phyloP scores from a whole-genome alignment of 1,140 invertebrate genomes.

The Augochlora pura region DNA sequence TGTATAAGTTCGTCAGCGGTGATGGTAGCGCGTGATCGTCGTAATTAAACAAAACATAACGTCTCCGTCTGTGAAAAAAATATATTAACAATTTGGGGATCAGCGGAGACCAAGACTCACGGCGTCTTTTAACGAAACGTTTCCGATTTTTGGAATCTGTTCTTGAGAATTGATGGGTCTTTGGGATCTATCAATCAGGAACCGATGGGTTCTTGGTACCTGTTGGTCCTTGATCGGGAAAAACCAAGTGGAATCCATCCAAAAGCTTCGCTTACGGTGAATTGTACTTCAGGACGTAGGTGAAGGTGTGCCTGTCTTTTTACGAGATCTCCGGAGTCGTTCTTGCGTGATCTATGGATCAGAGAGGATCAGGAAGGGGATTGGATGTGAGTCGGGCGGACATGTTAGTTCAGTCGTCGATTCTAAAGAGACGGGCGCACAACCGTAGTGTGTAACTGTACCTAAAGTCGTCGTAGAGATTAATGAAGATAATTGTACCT shows the following conservation, averaged over 20 bases:
- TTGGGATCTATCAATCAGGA: no score
- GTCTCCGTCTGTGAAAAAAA: constrained; percentile 72
- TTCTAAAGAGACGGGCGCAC: constrained; percentile 72
- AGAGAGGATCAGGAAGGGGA: no score
- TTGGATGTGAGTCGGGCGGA: constrained; percentile 5
- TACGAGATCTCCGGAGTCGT: constrained; percentile 30
- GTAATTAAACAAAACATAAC: constrained; percentile 57
- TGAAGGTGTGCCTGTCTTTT: constrained; percentile 73
- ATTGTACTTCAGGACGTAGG: constrained; percentile 77
- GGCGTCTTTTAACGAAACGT: background rate
- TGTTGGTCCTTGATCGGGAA: constrained; percentile 46
- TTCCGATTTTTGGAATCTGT: no score
- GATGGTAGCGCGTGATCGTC: constrained; percentile 60
- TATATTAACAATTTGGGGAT: constrained; percentile 48
- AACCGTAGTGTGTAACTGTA: constrained; percentile 70
- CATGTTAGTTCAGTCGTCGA: constrained; percentile 40
- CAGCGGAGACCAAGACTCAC: constrained; percentile 49
- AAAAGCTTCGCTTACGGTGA: constrained; percentile 78
- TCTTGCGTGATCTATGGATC: no score
- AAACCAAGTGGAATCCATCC: constrained; percentile 76
- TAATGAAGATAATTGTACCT: constrained; percentile 66
- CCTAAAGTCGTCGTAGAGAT: constrained; percentile 69
- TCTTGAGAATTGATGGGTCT: no score
- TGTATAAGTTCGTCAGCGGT: constrained; percentile 51
- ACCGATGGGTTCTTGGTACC: background rate